A percentile compares a stretch with the other conserved stretches of the same genome.
These are phyloP conservation scores for Acipenser ruthenus DNA, from an alignment of 2,797 vertebrate genomes.

Conservation along the genomic window DNA sequence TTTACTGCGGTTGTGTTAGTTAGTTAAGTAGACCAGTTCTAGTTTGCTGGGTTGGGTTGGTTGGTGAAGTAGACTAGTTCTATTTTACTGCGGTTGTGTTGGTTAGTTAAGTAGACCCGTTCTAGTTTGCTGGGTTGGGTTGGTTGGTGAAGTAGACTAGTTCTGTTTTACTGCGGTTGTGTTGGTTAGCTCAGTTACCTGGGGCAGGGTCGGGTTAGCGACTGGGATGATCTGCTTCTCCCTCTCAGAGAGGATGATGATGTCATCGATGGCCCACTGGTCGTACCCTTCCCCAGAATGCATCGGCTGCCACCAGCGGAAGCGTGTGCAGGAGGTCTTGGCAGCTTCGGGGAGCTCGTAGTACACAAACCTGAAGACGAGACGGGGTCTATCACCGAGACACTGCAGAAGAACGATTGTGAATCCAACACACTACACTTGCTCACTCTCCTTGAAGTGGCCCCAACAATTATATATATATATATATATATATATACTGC, in stretches of 20 bases:
- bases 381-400: background rate
- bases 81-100: no score
- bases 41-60: no score
- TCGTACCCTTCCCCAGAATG: constrained; percentile 95
- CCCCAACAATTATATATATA: no score
- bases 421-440: no score
- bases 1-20: no score
- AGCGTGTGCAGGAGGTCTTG: constrained; percentile 84
- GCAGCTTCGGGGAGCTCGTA: constrained; percentile 85
- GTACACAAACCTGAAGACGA: constrained; percentile 79
- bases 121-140: no score
- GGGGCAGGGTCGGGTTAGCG: constrained; percentile 81
- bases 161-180: background rate
- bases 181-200: constrained; percentile 60
- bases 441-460: no score
- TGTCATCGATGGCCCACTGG: constrained; percentile 94
- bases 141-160: no score
- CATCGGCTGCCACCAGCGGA: constrained; percentile 97
- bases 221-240: constrained; percentile 91
- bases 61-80: no score
- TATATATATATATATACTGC: no score
- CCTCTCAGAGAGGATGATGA: constrained; percentile 93
- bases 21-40: no score
- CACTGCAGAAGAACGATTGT: background rate
- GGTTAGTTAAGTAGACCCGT: no score